These are phyloP conservation scores for Xiphorhynchus elegans DNA, from an alignment of 2,113 vertebrate species.

Conservation along the genomic window DNA sequence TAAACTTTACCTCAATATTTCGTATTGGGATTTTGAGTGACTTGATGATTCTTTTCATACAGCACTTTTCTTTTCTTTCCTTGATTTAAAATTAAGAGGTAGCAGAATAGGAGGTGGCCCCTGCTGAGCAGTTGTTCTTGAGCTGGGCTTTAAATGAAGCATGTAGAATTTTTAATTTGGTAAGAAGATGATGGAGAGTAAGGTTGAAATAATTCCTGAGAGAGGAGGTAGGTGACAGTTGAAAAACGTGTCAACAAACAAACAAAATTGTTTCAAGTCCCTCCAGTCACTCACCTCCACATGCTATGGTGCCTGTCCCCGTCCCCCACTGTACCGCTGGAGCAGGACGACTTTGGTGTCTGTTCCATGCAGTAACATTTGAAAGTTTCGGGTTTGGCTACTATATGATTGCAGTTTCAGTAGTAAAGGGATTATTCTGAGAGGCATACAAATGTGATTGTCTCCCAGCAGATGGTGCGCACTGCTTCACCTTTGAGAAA, in stretches of 20 bases:
- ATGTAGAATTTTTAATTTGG: constrained; percentile 80
- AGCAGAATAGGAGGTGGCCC: constrained; percentile 71
- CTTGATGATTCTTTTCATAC: constrained; percentile 78
- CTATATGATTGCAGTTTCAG: constrained; percentile 84
- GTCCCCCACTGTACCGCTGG: constrained; percentile 1
- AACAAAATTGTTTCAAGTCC: constrained; percentile 6
- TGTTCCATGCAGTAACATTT: constrained; percentile 75
- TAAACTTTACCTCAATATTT: constrained; percentile 85
- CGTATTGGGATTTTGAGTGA: constrained; percentile 78
- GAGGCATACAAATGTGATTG: constrained; percentile 97
- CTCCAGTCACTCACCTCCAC: neutral
- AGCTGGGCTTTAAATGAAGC: constrained; percentile 79
- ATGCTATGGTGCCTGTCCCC: neutral
- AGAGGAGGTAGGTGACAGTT: neutral
- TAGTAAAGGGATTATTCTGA: constrained; percentile 96
- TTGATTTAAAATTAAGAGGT: constrained; percentile 77
- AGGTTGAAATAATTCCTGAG: constrained; percentile 64
- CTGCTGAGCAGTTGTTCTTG: constrained; percentile 77
- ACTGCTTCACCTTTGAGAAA: constrained; percentile 99
- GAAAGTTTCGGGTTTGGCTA: constrained; percentile 81
- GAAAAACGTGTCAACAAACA: constrained; percentile 11
- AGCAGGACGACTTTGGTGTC: constrained; percentile 65
- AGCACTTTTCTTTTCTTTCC: constrained; percentile 70
- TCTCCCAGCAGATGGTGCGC: constrained; percentile 99
- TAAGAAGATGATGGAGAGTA: constrained; percentile 56